phyloP scores from a whole-genome alignment of 2,113 vertebrate genomes.

The Spermophilus dauricus region DNA sequence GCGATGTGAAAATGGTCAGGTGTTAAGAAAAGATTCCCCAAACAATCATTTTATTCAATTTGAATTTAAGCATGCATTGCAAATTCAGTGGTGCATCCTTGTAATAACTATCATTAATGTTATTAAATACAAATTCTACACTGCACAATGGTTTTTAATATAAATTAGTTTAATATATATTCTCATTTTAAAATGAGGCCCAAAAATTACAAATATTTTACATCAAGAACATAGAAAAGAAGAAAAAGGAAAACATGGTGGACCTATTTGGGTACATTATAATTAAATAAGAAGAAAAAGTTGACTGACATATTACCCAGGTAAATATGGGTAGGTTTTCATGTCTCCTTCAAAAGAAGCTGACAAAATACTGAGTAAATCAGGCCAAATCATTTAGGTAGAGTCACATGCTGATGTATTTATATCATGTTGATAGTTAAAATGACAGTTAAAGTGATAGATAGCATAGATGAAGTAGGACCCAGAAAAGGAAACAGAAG shows the following conservation, averaged over 20 bases:
- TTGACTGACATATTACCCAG: not conserved
- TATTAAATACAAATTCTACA: not conserved
- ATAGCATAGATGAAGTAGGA: not conserved
- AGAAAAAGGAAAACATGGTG: not conserved
- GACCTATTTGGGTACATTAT: not conserved
- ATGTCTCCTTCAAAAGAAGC: not conserved
- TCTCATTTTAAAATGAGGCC: not conserved
- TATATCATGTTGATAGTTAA: not conserved
- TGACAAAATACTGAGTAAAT: not conserved
- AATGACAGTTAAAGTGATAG: not conserved
- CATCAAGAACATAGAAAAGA: not conserved
- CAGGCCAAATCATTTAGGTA: not conserved
- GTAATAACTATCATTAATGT: not conserved
- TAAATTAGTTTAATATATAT: not conserved
- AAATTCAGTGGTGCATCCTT: not conserved
- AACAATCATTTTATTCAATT: not conserved
- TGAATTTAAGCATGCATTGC: conserved; percentile 24
- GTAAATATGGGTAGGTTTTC: not conserved
- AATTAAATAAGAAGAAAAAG: not conserved
- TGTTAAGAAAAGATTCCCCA: no score
- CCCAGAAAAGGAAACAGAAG: not conserved
- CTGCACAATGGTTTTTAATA: not conserved
- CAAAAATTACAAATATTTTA: not conserved
- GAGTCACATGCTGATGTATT: not conserved
- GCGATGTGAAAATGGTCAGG: no score